Base-by-base conservation (phyloP, 2,888 invertebrate species). In the Seira ritae region DNA sequence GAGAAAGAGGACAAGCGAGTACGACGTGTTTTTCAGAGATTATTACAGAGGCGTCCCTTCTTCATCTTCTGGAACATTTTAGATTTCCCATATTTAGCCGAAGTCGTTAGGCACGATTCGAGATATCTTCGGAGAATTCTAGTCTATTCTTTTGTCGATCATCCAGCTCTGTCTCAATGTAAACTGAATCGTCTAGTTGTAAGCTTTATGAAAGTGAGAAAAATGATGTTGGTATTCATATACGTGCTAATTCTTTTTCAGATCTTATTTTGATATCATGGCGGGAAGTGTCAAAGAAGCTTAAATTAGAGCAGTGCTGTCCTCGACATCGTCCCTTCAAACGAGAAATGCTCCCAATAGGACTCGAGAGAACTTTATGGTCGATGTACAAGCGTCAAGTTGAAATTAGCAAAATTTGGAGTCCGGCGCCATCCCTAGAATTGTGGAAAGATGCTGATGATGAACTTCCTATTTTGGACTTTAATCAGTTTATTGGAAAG, bases 101-200 rank as follows among this genome's bases (percentile, higher is more conserved):
- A 81, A 42, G 66, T 81, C 12, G 76, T 81, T 12, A 75, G 76
- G 46, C 76, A 81, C 22, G 81, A 81, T 37, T 72, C 76, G 8
- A 71, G 42, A 31, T 81, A 81, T 17, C 67, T 81, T 1, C 23
- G 72, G 22, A 65, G 76, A 60, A 76, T 76, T 31, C 65, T 81
- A 15, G 55, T 19, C 0, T 67, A 24, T 22, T 17, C 75, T 31
- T 81, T 81, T 22, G 46, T 76, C 17, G 81, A 81, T 20, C 72
- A 76, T 72, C 81, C 81, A 15, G 81, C 66, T 12, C 42, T 81
- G 8, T 76, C 81, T 15, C 81, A 81, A 31, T 81, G 81, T 81
- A 80, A 55, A 55, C 3, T 55, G 15, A 55, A 55, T 17, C 42
- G 42, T 8, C 42, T 42, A 8, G 6, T 12, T 42, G 42, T 42